Evolutionary conservation across 2,797 vertebrate species (phyloP), one percentile per base, ranked within the genome.

Genomic region (Oreochromis mossambicus): DNA sequence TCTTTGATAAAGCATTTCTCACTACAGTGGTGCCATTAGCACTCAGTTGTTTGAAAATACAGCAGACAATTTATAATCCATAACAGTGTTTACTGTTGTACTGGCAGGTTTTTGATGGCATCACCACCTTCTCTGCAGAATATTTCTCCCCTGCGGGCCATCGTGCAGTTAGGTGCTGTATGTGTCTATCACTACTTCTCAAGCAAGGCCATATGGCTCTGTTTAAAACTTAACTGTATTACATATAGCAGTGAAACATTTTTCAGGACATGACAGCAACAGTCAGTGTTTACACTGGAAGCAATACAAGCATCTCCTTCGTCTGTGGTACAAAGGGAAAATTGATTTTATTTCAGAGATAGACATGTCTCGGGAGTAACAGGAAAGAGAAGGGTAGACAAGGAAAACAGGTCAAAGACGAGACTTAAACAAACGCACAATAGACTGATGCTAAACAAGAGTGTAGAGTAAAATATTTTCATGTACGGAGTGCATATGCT

Each of bases 101-200:
- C 77, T 87, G 85, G 54, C 78, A 89, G 84, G 41, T 82, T 82
- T 90, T 80, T 87, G 70, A 87, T 85, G 55, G 83, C 61, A 87
- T 86, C 73, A 77, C 32, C 32, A 51, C 54, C 82, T 75, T 88
- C 76, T 86, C 61, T 81, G 77, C 76, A 58, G 77, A 85, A 79
- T 75, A 84, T 91, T 80, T 85, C 66, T 80, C 83, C 70, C 79
- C 66, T 21, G 79, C 79, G 88, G 82, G 83, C 61, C 73, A n/a
- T 79, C 77, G 76, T 80, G 63, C 73, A 81, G 77, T 91, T 80
- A 82, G 17, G 21, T 81, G 80, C 78, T 86, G 50, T 79, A 41
- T 61, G 36, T 82, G 77, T 82, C 66, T 80, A 68, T 85, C 63
- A 61, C 48, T 78, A 54, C 54, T 75, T 77, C 77, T 54, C 17